Conservation (phyloP, 2,888 invertebrate genomes). For the Drosophila barbarae region DNA sequence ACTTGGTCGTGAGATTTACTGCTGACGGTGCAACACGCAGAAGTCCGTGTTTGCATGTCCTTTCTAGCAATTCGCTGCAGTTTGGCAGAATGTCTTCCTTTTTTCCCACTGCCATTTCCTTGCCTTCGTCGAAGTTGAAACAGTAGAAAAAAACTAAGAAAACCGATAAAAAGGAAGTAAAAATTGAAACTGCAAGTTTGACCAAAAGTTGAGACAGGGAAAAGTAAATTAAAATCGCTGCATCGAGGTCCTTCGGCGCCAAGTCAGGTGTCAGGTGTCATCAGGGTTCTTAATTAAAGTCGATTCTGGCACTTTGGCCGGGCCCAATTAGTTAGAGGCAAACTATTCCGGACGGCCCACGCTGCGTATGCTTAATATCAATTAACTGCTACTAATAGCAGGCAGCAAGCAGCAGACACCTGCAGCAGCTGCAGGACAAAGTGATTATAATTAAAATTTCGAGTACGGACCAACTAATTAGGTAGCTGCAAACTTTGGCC, state of each 20-base stretch:
- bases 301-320: not conserved
- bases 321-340: not conserved
- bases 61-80: conserved; percentile 26
- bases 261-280: conserved; percentile 42
- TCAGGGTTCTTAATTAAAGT: conserved; percentile 47
- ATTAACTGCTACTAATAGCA: conserved; percentile 27
- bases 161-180: not conserved
- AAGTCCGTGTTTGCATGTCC: conserved; percentile 36
- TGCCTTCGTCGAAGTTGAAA: not conserved
- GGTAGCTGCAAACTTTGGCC: conserved; percentile 20
- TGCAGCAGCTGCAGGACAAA: conserved; percentile 16
- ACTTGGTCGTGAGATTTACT: conserved; percentile 33
- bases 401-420: not conserved
- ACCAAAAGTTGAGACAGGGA: conserved; percentile 19
- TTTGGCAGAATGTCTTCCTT: conserved; percentile 9
- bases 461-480: conserved; percentile 38
- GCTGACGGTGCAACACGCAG: conserved; percentile 28
- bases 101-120: conserved; percentile 13
- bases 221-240: conserved; percentile 38
- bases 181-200: conserved; percentile 9
- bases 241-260: conserved; percentile 2
- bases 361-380: conserved; percentile 46
- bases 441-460: conserved; percentile 38
- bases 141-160: not conserved
- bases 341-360: conserved; percentile 13